Base-by-base conservation (phyloP, 2,888 invertebrate genomes). In the Gortyna flavago region DNA sequence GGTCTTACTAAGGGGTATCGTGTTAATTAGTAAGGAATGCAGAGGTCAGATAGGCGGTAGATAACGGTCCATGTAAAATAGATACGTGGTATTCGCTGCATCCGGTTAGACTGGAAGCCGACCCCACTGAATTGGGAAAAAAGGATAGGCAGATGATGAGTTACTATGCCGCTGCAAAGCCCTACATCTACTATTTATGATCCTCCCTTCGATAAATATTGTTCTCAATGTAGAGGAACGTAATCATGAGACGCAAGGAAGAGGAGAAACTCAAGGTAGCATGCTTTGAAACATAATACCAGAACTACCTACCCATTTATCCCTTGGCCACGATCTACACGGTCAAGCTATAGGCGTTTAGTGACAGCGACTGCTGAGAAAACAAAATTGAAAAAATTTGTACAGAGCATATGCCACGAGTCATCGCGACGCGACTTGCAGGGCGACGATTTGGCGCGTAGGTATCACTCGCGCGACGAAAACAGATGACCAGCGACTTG, bases 281-380 rank as follows among this genome's bases (percentile, higher is more conserved):
- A 57, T 71, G 41, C 71, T 29, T 69, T 16, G 7, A 29, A 29
- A 70, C 13, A 66, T n/a, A 18, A 38, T 29, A 69, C 29, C 5
- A 54, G 41, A 21, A 35, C 13, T 11, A 73, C 81, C 57, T 65
- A 78, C 72, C 48, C 32, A 48, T 8, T 57, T 1, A 69, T 18
- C 32, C 21, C 5, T 68, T 6, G 35, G 25, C 35, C 35, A 54
- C n/a, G n/a, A 21, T 11, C 69, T 69, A 69, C 18, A 72, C 48
- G 16, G 16, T 1, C 16, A 72, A 70, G 48, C 18, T 32, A 71
- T 18, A 65, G 21, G 21, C 29, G 25, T 70, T 1, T 38, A 29
- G 21, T 29, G 38, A 38, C 70, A 70, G 38, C 21, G 21, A 29
- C 21, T 51, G 48, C 29, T 21, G 48, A 21, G 48, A 29, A 35